Base-by-base conservation (phyloP, 2,113 vertebrate genomes). In the Dicerorhinus sumatrensis region DNA sequence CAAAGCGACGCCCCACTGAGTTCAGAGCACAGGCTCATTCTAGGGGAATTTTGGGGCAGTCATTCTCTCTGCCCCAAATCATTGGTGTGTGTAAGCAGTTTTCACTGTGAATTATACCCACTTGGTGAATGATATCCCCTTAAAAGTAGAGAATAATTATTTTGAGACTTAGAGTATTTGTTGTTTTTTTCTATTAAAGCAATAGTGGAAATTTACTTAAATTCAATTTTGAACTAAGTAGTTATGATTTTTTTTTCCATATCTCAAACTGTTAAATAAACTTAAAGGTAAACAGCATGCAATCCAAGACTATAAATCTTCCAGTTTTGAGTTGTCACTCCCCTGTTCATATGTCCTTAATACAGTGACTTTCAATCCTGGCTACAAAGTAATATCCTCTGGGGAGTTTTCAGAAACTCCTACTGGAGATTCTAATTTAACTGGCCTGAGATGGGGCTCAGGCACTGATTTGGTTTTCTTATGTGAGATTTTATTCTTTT, bases 201-300 rank as follows among this genome's bases (percentile, higher is more conserved):
- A 29, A 70, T 23, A 65, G 11, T 80, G 62, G 51, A 84, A 85
- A 65, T 67, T 58, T n/a, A 72, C 63, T 54, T 75, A 76, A 92
- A 72, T 65, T 95, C 17, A 75, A 36, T 46, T 94, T 91, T 67
- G 18, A 75, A 51, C 42, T 83, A 76, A 54, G 7, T 62, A 72
- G 72, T 76, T 97, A 76, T 7, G 23, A 33, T 65, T 12, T 67
- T 60, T 60, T 8, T 33, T 25, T 1, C 9, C n/a, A 51, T 73
- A 69, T 79, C 88, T 95, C 73, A 91, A 95, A 89, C 75, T 80
- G 16, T 42, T 89, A 75, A 54, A 82, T 76, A 91, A 86, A 88
- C 31, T 81, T 76, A 80, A 70, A 86, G n/a, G 51, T 67, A 91
- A 93, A 75, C 21, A 46, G 21, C 80, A 23, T n/a, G 29, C 23